Evolutionary conservation across 2,113 vertebrate genomes (phyloP), one percentile per base, ranked within the genome.

Genomic region (Grammomys surdaster): DNA sequence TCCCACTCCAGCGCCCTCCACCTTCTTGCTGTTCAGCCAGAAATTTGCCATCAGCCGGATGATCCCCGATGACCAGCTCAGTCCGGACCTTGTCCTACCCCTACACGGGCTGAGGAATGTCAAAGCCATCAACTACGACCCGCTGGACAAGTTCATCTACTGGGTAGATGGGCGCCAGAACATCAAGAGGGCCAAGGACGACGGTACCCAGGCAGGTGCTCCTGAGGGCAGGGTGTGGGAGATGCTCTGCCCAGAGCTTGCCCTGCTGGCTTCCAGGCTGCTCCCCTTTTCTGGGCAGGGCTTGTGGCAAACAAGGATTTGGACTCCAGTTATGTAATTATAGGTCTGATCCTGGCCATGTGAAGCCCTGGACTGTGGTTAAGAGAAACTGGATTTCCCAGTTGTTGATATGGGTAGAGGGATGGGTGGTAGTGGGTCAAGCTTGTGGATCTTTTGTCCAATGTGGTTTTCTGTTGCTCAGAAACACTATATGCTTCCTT

Each of bases 81-180:
- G 99, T 97, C 99, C 99, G 0, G 99, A 99, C 96, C 99, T 99
- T 96, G 98, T 99, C 96, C 98, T 99, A 69, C 99, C 99, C 7
- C 98, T 99, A 96, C 99, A 99, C 0, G 99, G 99, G 2, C 97
- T 99, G 91, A 98, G 99, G 96, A 99, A 99, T 0, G 99, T 99
- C 95, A 99, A 99, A 16, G 99, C 99, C 80, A 98, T 99, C 36
- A 99, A 98, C 98, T 99, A 99, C 0, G 99, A 99, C 98, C 99
- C 99, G 0, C 97, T 99, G 96, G 99, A 99, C 96, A 98, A 98
- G 56, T 98, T 99, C 51, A 98, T 99, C 63, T 99, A 99, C 96
- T 99, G 99, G 99, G 99, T 99, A 88, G 99, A 99, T 0, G 99
- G 99, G 33, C 98, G 99, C 9, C 99, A 99, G 98, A 99, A 99